phyloP scores from a whole-genome alignment of 2,113 vertebrate species.

The Etia nguti region DNA sequence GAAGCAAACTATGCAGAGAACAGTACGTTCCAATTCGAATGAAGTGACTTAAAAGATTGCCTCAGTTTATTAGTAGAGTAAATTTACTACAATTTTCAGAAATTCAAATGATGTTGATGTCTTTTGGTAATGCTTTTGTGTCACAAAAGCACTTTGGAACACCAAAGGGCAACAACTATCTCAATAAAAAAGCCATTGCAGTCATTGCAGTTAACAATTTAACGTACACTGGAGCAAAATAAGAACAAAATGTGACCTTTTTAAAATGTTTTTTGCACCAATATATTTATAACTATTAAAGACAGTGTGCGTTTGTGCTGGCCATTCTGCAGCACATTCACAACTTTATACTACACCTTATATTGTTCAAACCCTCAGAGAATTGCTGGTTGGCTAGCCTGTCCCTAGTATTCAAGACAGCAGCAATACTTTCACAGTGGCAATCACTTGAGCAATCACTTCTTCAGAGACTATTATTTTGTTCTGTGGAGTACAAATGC shows the following conservation, averaged over 20 bases:
- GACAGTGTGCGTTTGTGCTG: background rate
- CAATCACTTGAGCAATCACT: slow-evolving; percentile 6
- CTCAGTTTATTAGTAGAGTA: background rate
- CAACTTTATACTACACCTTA: background rate
- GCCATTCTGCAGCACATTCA: background rate
- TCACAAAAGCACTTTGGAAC: background rate
- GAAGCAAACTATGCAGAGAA: background rate
- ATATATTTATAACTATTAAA: background rate
- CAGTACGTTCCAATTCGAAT: background rate
- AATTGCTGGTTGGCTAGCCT: background rate
- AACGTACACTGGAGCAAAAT: background rate
- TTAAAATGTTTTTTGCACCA: background rate
- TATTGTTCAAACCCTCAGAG: background rate
- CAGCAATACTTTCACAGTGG: background rate
- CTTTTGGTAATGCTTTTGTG: background rate
- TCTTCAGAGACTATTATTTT: background rate
- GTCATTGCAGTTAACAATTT: background rate
- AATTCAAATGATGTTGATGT: background rate
- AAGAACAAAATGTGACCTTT: background rate
- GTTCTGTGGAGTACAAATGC: background rate
- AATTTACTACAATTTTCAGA: background rate
- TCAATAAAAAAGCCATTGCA: background rate
- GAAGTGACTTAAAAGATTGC: background rate
- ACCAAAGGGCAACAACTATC: background rate
- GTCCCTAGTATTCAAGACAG: background rate